phyloP scores from a whole-genome alignment of 2,888 invertebrate genomes.

The Rotaria socialis region DNA sequence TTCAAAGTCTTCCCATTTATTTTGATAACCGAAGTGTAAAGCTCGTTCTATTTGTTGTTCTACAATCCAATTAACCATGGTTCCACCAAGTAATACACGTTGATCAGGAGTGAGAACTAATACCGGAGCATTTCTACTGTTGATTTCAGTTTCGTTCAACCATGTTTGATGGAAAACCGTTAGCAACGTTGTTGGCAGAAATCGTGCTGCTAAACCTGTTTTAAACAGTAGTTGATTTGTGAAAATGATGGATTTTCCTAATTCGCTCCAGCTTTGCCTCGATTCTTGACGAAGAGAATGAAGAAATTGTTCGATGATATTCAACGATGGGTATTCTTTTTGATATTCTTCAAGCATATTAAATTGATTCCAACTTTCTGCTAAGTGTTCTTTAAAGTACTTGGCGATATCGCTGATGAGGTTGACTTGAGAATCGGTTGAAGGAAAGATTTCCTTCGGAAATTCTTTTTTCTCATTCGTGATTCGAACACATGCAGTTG shows the following conservation, averaged over 20 bases:
- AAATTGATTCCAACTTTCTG: neutral
- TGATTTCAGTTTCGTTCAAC: too few relatives aligned
- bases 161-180: neutral
- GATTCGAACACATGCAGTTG: neutral
- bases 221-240: neutral
- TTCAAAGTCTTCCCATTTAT: constrained; percentile 4
- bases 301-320: neutral
- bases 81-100: neutral
- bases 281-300: neutral
- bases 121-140: too few relatives aligned
- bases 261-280: neutral
- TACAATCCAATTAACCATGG: neutral
- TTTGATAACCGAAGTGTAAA: neutral
- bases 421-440: neutral
- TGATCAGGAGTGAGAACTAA: neutral
- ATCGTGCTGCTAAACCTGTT: neutral
- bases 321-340: neutral
- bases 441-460: neutral
- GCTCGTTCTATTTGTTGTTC: neutral
- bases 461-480: neutral
- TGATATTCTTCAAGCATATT: neutral
- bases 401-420: neutral
- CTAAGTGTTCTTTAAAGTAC: constrained; percentile 3
- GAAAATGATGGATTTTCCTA: neutral
- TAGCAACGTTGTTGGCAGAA: neutral